Conservation (phyloP, 1,140 invertebrate genomes). For the Drosophila saltans region DNA sequence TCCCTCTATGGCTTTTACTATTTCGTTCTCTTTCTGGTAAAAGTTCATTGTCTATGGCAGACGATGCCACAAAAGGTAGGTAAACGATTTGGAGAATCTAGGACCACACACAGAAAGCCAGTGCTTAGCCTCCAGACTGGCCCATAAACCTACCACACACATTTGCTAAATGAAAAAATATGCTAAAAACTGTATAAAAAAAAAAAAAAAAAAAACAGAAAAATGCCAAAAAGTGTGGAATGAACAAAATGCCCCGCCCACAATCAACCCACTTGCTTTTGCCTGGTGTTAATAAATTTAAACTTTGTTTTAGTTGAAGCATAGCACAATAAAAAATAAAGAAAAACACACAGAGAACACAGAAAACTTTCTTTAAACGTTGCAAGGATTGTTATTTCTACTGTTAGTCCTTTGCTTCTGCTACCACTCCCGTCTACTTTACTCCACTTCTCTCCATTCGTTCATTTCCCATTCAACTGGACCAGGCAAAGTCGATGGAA, state of each 20-base stretch:
- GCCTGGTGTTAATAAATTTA: slow-evolving; percentile 75
- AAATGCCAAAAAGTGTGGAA: background rate
- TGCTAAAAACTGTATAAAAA: slow-evolving; percentile 50
- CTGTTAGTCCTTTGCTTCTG: slow-evolving; percentile 31
- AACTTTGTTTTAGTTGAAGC: slow-evolving; percentile 66
- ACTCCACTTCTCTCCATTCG: background rate
- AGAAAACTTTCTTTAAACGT: slow-evolving; percentile 78
- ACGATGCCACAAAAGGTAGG: slow-evolving; percentile 68
- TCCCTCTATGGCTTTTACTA: background rate
- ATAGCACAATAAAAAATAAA: slow-evolving; percentile 34
- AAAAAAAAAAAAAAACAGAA: slow-evolving; percentile 16
- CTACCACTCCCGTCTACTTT: background rate
- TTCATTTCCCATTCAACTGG: slow-evolving; percentile 28
- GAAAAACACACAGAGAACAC: slow-evolving; percentile 49
- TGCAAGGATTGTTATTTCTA: slow-evolving; percentile 69
- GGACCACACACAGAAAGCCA: slow-evolving; percentile 43
- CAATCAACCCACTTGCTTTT: slow-evolving; percentile 42
- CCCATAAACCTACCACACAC: slow-evolving; percentile 32
- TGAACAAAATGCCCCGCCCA: slow-evolving; percentile 34
- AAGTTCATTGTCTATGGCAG: slow-evolving; percentile 67
- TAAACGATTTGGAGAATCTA: slow-evolving; percentile 61
- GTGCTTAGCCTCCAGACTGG: slow-evolving; percentile 48
- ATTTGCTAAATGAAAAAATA: slow-evolving; percentile 64
- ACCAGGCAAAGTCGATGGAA: slow-evolving; percentile 33
- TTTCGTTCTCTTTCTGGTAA: slow-evolving; percentile 1